phyloP scores from a whole-genome alignment of 2,888 invertebrate genomes.

The Xestia rhomboidea region DNA sequence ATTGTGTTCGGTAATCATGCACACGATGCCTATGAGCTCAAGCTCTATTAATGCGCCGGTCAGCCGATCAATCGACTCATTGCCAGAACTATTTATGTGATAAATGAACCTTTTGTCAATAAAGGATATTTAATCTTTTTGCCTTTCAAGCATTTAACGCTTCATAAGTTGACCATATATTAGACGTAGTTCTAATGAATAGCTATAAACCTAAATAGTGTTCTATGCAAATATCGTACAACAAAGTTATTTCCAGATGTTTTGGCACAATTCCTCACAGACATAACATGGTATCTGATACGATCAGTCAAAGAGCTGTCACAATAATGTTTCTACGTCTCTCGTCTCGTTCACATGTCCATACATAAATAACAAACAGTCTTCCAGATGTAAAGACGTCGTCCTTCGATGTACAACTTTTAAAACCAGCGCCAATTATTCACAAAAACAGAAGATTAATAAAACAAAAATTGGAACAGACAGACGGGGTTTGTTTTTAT shows the following conservation, averaged over 20 bases:
- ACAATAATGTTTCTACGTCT: constrained; percentile 74
- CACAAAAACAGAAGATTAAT: constrained; percentile 62
- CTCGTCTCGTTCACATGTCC: constrained; percentile 51
- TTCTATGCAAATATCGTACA: constrained; percentile 52
- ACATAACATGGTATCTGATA: constrained; percentile 78
- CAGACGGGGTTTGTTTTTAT: constrained; percentile 59
- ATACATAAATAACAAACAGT: constrained; percentile 64
- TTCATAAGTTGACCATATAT: constrained; percentile 37
- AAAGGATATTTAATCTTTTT: constrained; percentile 47
- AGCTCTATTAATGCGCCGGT: constrained; percentile 61
- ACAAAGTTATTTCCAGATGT: constrained; percentile 69
- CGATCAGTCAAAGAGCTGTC: constrained; percentile 78
- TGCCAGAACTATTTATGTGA: constrained; percentile 70
- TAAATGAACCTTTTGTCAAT: constrained; percentile 61
- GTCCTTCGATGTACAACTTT: constrained; percentile 74
- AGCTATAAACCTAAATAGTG: constrained; percentile 43
- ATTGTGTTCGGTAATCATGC: constrained; percentile 78
- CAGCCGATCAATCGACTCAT: constrained; percentile 73
- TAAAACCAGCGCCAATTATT: constrained; percentile 70
- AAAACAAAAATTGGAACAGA: constrained; percentile 65
- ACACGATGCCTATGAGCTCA: constrained; percentile 74
- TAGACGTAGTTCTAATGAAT: constrained; percentile 6
- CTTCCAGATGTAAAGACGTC: constrained; percentile 60
- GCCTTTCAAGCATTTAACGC: constrained; percentile 39
- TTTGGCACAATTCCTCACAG: constrained; percentile 81